Evolutionary conservation across 1,140 invertebrate species (phyloP).

Genomic region (Listronotus oregonensis): DNA sequence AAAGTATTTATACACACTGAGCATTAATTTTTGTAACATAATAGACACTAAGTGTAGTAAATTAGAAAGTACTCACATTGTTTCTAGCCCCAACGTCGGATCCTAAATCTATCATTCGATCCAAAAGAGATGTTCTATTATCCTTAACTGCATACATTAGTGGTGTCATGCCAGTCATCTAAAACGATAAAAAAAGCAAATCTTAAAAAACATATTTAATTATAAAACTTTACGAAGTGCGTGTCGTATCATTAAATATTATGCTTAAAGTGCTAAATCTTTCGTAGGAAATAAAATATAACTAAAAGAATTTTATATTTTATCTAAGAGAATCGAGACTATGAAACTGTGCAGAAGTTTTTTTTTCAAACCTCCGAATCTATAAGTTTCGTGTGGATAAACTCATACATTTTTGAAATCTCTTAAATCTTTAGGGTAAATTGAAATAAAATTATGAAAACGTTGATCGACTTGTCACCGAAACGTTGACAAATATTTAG

Average conservation of each 20-base stretch:
- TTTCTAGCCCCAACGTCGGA: conserved; percentile 88
- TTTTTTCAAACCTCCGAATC: too few relatives aligned
- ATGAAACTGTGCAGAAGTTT: too few relatives aligned
- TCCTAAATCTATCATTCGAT: conserved; percentile 88
- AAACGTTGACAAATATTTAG: too few relatives aligned
- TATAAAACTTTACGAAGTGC: too few relatives aligned
- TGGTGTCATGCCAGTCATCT: conserved; percentile 91
- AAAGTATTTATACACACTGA: too few relatives aligned
- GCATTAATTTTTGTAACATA: background rate
- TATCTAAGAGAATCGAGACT: too few relatives aligned
- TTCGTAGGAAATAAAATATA: conserved; percentile 16
- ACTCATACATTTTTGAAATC: too few relatives aligned
- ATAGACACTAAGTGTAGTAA: background rate
- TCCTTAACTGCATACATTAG: conserved; percentile 95
- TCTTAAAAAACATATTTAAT: too few relatives aligned
- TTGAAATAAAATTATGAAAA: too few relatives aligned
- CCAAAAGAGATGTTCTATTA: conserved; percentile 85
- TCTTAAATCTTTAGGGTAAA: too few relatives aligned
- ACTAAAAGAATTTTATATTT: background rate
- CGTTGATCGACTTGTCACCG: too few relatives aligned
- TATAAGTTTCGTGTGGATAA: too few relatives aligned
- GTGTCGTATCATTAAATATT: background rate
- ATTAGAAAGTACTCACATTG: conserved; percentile 71
- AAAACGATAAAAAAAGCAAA: conserved; percentile 43
- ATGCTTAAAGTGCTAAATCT: background rate